Evolutionary conservation across 2,797 vertebrate genomes (phyloP), one percentile per base, ranked within the genome.

Genomic region (Sebastes jordani): DNA sequence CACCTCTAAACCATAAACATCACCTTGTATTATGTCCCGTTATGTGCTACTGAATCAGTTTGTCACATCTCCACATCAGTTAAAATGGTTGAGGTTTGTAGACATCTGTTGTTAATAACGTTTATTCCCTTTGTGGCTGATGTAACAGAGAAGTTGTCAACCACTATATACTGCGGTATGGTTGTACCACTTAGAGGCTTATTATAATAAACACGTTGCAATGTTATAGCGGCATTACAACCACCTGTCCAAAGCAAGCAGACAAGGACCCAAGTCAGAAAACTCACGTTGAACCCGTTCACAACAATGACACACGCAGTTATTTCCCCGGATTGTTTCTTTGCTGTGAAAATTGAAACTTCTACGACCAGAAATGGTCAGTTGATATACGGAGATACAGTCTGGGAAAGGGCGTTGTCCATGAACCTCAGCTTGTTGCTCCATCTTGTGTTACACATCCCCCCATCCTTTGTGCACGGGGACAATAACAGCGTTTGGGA

Each of bases 371-470:
- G 81, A 74, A 83, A 84, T 67, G 42, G 86, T 87, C 88, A 91
- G 71, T 38, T 78, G 84, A 91, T 90, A 85, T 68, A 42, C 30
- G 55, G 36, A 8, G 80, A 77, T 88, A 71, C 77, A 84, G 82
- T 89, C 90, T 91, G 87, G 90, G 92, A 94, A 93, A 92, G 93
- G 94, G 93, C 83, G 92, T 93, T 92, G 91, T 86, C 92, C 82
- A 78, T 90, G 89, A 93, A 92, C 93, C 90, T 92, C 92, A 88
- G 80, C 52, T 10, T 70, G 80, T 75, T 86, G 78, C 80, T 91
- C 72, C 56, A 79, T 93, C 89, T 93, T 88, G 78, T 86, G 73
- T 94, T 93, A 89, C 94, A 86, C 75, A 69, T 55, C 84, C 84
- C 90, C 88, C 86, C 86, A 86, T 87, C 90, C 86, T 91, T 95